Evolutionary conservation across 2,113 vertebrate species (phyloP).

Genomic region (Pyrgilauda ruficollis): DNA sequence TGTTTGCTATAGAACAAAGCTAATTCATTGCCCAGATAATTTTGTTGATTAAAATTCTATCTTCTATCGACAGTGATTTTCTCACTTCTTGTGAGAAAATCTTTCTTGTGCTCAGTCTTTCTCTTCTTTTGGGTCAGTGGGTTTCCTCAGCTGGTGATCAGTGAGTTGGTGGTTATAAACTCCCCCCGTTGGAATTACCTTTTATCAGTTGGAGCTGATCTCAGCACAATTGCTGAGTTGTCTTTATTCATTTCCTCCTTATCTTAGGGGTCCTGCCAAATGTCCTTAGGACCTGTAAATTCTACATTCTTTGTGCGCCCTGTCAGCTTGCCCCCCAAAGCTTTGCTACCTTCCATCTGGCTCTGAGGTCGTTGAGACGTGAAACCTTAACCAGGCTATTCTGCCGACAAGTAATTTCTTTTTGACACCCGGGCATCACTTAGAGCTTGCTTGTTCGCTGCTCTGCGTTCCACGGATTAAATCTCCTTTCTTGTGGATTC

Average conservation of each 20-base stretch:
- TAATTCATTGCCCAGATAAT: not conserved
- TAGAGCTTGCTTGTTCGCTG: not conserved
- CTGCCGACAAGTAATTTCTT: not conserved
- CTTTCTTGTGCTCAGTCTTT: too few species aligned
- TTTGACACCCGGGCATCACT: not conserved
- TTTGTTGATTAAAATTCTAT: not conserved
- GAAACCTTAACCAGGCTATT: not conserved
- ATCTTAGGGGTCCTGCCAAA: not conserved
- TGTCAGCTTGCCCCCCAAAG: not conserved
- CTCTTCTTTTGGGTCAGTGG: not conserved
- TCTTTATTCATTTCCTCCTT: not conserved
- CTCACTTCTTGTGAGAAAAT: accelerated
- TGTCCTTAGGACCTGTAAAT: not conserved
- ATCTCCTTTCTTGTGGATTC: not conserved
- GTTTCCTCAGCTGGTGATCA: not conserved
- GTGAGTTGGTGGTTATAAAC: not conserved
- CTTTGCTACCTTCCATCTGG: not conserved
- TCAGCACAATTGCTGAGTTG: not conserved
- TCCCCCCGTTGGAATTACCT: not conserved
- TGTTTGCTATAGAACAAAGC: not conserved
- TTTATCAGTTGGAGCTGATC: not conserved
- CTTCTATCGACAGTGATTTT: accelerated
- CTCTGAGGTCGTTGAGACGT: not conserved
- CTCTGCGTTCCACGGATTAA: not conserved
- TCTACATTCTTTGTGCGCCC: not conserved